Base-by-base conservation (phyloP, 1,140 invertebrate genomes). In the Bombus fervidus region DNA sequence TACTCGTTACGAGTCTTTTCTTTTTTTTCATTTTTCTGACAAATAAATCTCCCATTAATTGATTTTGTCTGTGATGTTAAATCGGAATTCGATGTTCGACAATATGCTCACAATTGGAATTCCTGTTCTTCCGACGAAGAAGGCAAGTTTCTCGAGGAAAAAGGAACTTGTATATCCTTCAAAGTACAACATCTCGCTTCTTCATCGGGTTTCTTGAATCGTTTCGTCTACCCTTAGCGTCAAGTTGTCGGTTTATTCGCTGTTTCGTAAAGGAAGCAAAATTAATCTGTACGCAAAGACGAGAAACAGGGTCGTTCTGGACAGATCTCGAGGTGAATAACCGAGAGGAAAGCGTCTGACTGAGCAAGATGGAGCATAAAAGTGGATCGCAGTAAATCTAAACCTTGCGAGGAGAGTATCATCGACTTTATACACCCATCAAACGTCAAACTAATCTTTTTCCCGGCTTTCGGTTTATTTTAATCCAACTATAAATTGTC, bases 311-410 rank as follows among this genome's bases (percentile, higher is more conserved):
- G 53, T 59, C 74, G 47, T 76, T 59, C 34, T n/a, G 53, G 53
- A 28, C 74, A 59, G 59, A 76, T 15, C 74, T 15, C 34, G 74
- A 76, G 74, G 74, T 76, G 74, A 76, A 76, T 76, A 76, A 59
- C 74, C 74, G 53, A 76, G 53, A 76, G 74, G 53, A 76, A 76
- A 76, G 74, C 74, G 74, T 59, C 74, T 39, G 74, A 73, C 41
- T 10, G 71, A 73, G 71, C 43, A 47, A 39, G 74, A 76, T 59
- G 34, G 53, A 59, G 53, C 34, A 76, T 28, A 76, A 76, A 76
- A 76, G 74, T 76, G 74, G 74, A 76, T 76, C 74, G 74, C 74
- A 13, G 74, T 59, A 39, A 76, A 57, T 76, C 74, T 34, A 41
- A 76, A 59, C 34, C 31, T 76, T n/a, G 53, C 22, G 53, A 28